Evolutionary conservation across 2,888 invertebrate genomes (phyloP).

Genomic region (Choristoneura rosaceana): DNA sequence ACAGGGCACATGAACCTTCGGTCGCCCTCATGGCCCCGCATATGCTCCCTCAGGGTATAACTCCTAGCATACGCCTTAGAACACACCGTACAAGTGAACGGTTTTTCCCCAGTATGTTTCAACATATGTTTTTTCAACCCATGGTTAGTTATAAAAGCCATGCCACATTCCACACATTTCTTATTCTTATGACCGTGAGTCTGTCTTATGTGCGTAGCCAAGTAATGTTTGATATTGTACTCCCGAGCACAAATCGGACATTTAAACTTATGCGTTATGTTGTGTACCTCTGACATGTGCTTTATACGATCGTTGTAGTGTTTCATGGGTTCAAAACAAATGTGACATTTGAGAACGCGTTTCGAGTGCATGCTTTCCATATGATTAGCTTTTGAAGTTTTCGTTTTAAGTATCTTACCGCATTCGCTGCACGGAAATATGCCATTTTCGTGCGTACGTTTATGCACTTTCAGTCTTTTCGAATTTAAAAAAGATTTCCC

Average conservation of each 20-base stretch:
- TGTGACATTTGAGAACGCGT: constrained; percentile 70
- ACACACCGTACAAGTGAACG: constrained; percentile 69
- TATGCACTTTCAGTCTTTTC: constrained; percentile 79
- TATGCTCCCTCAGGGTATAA: constrained; percentile 63
- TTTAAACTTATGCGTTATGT: constrained; percentile 72
- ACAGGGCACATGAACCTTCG: constrained; percentile 23
- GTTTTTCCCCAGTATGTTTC: constrained; percentile 72
- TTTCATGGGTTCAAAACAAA: constrained; percentile 75
- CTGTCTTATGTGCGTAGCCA: constrained; percentile 74
- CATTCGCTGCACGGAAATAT: constrained; percentile 67
- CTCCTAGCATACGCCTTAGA: constrained; percentile 65
- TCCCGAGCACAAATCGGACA: constrained; percentile 69
- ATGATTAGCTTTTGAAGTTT: constrained; percentile 69
- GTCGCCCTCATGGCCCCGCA: constrained; percentile 57
- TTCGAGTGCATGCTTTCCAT: constrained; percentile 73
- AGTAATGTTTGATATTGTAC: constrained; percentile 75
- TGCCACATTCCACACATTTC: constrained; percentile 76
- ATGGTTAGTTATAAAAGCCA: constrained; percentile 79
- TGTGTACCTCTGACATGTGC: constrained; percentile 74
- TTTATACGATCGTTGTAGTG: constrained; percentile 77
- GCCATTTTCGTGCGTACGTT: constrained; percentile 78
- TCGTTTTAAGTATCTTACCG: constrained; percentile 70
- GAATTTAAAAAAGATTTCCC: constrained; percentile 80
- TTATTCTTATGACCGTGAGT: constrained; percentile 78
- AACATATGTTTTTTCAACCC: constrained; percentile 78